Evolutionary conservation across 2,888 invertebrate genomes (phyloP).

Genomic region (Meghimatium bilineatum): DNA sequence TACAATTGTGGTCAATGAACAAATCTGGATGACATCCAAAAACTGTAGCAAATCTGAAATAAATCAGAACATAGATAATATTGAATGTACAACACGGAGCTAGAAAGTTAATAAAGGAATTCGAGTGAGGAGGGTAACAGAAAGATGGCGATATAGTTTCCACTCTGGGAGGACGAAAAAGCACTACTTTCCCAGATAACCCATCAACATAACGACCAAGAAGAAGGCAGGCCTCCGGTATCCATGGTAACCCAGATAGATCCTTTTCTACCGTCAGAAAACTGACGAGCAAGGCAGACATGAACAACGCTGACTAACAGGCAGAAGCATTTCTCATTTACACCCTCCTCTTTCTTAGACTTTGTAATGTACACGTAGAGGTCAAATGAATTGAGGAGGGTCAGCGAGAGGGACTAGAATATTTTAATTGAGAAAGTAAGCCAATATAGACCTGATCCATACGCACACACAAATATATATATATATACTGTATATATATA

Average conservation of each 20-base stretch:
- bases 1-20: too few relatives aligned
- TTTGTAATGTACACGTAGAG: not conserved
- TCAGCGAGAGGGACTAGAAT: not conserved
- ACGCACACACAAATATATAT: too few relatives aligned
- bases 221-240: constrained; percentile 28
- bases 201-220: constrained; percentile 33
- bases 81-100: not conserved
- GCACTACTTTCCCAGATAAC: constrained; percentile 7
- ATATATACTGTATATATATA: too few relatives aligned
- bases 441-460: too few relatives aligned
- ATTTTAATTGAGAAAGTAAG: too few relatives aligned
- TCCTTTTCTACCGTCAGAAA: not conserved
- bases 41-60: too few relatives aligned
- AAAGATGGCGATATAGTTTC: not conserved
- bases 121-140: not conserved
- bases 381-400: not conserved
- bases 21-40: too few relatives aligned
- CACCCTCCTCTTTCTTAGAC: not conserved
- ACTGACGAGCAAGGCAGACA: not conserved
- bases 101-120: not conserved
- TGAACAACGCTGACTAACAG: not conserved
- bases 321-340: not conserved
- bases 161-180: not conserved
- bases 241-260: constrained; percentile 23
- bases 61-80: not conserved